Conservation (phyloP, 1,140 invertebrate species). For the Drepana arcuata region DNA sequence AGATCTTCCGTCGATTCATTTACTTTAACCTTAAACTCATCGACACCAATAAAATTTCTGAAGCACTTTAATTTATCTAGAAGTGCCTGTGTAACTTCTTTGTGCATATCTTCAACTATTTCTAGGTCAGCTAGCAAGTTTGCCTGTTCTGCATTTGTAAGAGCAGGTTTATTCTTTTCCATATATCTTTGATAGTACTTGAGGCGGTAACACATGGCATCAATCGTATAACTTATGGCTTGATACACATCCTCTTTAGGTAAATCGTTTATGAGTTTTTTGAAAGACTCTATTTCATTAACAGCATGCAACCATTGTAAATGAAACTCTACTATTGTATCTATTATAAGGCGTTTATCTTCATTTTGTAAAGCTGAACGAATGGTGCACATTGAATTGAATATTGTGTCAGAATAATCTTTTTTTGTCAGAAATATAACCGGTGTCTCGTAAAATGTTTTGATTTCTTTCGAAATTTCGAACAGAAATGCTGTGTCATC, state of each 20-base stretch:
- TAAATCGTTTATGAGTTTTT: constrained; percentile 27
- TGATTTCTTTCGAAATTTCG: constrained; percentile 49
- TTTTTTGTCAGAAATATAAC: constrained; percentile 50
- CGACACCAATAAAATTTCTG: constrained; percentile 25
- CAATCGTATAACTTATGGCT: constrained; percentile 46
- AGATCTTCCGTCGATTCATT: constrained; percentile 31
- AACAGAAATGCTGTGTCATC: constrained; percentile 31
- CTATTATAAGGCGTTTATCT: constrained; percentile 32
- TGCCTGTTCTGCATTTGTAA: constrained; percentile 34
- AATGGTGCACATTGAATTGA: constrained; percentile 43
- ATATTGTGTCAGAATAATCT: constrained; percentile 50
- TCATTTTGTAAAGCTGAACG: constrained; percentile 28
- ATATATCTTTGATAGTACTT: constrained; percentile 52
- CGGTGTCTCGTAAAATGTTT: constrained; percentile 50
- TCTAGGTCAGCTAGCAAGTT: constrained; percentile 43
- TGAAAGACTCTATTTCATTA: constrained; percentile 47
- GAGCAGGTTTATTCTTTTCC: constrained; percentile 22
- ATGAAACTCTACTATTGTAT: constrained; percentile 48
- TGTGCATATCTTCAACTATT: constrained; percentile 60
- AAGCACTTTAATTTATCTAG: constrained; percentile 44
- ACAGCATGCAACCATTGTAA: constrained; percentile 50
- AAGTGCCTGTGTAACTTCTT: constrained; percentile 29
- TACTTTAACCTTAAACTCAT: constrained; percentile 40
- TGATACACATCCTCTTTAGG: constrained; percentile 37
- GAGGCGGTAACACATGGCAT: constrained; percentile 32